Conservation (phyloP, 2,888 invertebrate genomes). For the Panopea generosa region DNA sequence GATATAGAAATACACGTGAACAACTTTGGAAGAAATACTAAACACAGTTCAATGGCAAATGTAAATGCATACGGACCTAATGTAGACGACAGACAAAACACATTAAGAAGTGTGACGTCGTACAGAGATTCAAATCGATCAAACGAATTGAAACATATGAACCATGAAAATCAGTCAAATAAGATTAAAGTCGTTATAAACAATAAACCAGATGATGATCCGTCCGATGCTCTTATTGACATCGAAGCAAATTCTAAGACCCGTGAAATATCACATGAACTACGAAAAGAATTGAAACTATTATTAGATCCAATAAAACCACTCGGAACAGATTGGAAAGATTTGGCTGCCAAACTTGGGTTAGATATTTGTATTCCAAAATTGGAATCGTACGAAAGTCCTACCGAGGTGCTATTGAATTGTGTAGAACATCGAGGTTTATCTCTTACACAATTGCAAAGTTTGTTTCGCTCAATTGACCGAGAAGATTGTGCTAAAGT, state of each 20-base stretch:
- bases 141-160: too few species aligned
- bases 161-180: neutral
- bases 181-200: too few species aligned
- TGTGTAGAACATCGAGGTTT: conserved; percentile 46
- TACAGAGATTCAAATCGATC: neutral
- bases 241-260: too few species aligned
- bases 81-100: conserved; percentile 5
- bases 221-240: too few species aligned
- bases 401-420: conserved; percentile 61
- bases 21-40: conserved; percentile 7
- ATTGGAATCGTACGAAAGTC: conserved; percentile 44
- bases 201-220: too few species aligned
- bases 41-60: neutral
- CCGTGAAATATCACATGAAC: conserved; percentile 24
- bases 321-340: conserved; percentile 63
- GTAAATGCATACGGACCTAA: conserved; percentile 9
- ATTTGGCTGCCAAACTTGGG: conserved; percentile 56
- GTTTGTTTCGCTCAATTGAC: conserved; percentile 27
- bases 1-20: conserved; percentile 31
- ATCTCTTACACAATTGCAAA: conserved; percentile 35
- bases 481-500: conserved; percentile 32
- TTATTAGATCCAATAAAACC: conserved; percentile 59
- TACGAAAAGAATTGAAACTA: conserved; percentile 53
- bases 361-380: conserved; percentile 58
- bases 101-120: neutral